A percentile compares a stretch with the other conserved stretches of the same genome.
Conservation (phyloP, 2,888 invertebrate species). For the Dryococelus australis region DNA sequence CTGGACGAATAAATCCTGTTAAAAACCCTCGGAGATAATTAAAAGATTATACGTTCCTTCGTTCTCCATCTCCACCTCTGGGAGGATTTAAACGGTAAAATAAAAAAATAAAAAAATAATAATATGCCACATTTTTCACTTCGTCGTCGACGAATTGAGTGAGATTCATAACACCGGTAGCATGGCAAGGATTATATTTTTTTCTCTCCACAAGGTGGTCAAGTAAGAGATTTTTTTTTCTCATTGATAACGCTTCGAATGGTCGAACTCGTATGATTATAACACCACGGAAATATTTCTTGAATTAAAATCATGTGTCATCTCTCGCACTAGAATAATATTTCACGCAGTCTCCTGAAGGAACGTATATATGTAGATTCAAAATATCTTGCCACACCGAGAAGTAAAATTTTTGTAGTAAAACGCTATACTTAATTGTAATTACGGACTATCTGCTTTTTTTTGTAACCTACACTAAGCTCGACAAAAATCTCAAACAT, state of each 20-base stretch:
- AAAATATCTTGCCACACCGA: not conserved
- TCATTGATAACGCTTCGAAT: not conserved
- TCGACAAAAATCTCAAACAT: too few species aligned
- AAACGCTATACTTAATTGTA: too few species aligned
- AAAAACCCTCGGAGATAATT: not conserved
- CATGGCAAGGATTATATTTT: not conserved
- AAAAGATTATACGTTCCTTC: not conserved
- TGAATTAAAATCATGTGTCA: not conserved
- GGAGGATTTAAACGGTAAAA: too few species aligned
- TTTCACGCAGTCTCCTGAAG: not conserved
- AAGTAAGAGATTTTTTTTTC: not conserved
- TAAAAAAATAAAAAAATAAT: too few species aligned
- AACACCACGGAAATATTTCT: not conserved
- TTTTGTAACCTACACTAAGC: too few species aligned
- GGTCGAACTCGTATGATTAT: not conserved
- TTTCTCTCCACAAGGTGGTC: not conserved
- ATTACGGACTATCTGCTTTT: too few species aligned
- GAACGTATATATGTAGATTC: not conserved
- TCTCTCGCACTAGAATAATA: not conserved
- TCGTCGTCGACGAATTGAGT: too few species aligned
- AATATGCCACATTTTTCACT: too few species aligned
- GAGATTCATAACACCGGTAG: not conserved
- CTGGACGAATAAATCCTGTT: slow-evolving; percentile 2
- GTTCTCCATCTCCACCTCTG: not conserved
- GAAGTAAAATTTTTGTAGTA: too few species aligned